phyloP scores from a whole-genome alignment of 2,113 vertebrate species.

The Bufo bufo region DNA sequence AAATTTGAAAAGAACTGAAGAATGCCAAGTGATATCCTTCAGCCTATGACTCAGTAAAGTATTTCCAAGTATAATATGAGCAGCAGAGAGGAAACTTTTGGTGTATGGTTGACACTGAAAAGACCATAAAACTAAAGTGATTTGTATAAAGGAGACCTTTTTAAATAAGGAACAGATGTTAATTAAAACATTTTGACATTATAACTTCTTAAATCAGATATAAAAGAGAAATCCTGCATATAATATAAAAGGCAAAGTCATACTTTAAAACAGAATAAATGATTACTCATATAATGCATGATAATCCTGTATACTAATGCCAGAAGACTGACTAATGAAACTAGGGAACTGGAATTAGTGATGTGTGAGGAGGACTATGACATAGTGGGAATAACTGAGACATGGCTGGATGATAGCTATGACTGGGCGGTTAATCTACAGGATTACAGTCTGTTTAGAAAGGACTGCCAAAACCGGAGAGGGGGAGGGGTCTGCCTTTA shows the following conservation, averaged over 20 bases:
- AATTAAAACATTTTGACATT: slow-evolving; percentile 41
- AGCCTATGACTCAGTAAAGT: neutral
- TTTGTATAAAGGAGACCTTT: slow-evolving; percentile 19
- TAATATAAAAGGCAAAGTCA: slow-evolving; percentile 17
- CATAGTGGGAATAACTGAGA: too few species aligned
- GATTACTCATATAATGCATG: slow-evolving; percentile 30
- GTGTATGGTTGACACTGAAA: slow-evolving; percentile 4
- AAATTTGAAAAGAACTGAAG: neutral
- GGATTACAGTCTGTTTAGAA: too few species aligned
- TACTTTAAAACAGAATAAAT: slow-evolving; percentile 43
- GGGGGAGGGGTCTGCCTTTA: too few species aligned
- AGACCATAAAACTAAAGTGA: slow-evolving; percentile 6
- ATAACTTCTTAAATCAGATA: neutral
- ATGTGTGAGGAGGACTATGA: too few species aligned
- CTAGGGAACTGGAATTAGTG: too few species aligned
- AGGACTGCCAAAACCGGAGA: too few species aligned
- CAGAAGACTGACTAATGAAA: too few species aligned
- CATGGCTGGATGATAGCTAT: too few species aligned
- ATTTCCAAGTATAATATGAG: slow-evolving; percentile 23
- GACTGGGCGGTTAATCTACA: too few species aligned
- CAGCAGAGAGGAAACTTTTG: slow-evolving; percentile 1
- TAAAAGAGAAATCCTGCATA: slow-evolving; percentile 20
- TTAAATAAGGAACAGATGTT: slow-evolving; percentile 26
- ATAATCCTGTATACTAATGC: neutral
- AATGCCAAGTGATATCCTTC: slow-evolving; percentile 12